A percentile compares a stretch with the other conserved stretches of the same genome.
These are phyloP conservation scores for Ectropis grisescens DNA, from an alignment of 1,140 invertebrate genomes.

Conservation along the genomic window DNA sequence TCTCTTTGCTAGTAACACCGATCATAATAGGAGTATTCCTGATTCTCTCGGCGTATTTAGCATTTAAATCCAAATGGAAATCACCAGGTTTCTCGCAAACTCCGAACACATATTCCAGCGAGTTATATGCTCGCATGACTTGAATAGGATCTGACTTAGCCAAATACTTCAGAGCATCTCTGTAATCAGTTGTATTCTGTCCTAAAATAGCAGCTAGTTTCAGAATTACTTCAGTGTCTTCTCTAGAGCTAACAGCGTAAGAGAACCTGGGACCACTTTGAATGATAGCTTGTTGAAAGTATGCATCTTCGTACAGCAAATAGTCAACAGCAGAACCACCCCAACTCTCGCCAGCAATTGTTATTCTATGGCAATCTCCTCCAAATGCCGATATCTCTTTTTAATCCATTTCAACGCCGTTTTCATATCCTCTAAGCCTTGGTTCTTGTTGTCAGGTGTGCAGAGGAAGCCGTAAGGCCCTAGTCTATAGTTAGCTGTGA, in stretches of 20 bases:
- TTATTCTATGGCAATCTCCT: constrained; percentile 77
- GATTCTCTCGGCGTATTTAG: too few relatives aligned
- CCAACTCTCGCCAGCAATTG: constrained; percentile 76
- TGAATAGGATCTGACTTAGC: constrained; percentile 7
- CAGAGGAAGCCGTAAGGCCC: constrained; percentile 77
- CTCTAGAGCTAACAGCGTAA: constrained; percentile 8
- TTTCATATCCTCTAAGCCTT: constrained; percentile 77
- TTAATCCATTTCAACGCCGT: constrained; percentile 75
- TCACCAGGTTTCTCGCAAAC: too few relatives aligned
- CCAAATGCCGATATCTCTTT: constrained; percentile 76
- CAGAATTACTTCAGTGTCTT: constrained; percentile 10
- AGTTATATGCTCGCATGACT: constrained; percentile 1
- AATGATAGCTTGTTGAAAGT: constrained; percentile 20
- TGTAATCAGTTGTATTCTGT: neutral
- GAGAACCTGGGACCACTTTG: constrained; percentile 15
- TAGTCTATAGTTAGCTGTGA: constrained; percentile 74
- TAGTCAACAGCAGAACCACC: constrained; percentile 71
- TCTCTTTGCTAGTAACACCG: too few relatives aligned
- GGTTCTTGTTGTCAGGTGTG: constrained; percentile 74
- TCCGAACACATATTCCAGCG: too few relatives aligned
- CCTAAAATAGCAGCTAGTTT: constrained; percentile 10
- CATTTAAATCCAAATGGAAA: too few relatives aligned
- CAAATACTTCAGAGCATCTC: constrained; percentile 12
- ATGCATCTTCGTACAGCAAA: constrained; percentile 27
- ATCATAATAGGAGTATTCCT: too few relatives aligned